phyloP scores from a whole-genome alignment of 2,888 invertebrate genomes.

The Catocala fraxini region DNA sequence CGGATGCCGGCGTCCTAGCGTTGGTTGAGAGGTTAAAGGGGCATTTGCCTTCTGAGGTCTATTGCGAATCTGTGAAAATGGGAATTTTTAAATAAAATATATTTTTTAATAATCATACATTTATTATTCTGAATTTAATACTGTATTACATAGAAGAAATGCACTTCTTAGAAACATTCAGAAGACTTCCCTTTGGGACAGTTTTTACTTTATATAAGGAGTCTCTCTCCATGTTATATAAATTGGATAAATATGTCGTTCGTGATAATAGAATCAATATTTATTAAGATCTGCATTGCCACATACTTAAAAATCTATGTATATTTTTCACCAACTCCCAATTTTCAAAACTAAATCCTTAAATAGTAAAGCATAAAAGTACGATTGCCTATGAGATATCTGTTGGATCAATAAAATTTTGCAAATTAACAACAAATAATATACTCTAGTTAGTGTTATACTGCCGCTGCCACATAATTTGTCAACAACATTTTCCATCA shows the following conservation, averaged over 20 bases:
- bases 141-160: conserved; percentile 97
- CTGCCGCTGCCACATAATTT: conserved; percentile 85
- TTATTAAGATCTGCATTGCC: conserved; percentile 87
- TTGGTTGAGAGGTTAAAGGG: too few relatives aligned
- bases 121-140: conserved; percentile 92
- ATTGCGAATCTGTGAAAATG: too few relatives aligned
- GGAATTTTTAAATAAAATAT: not conserved
- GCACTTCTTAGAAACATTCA: conserved; percentile 96
- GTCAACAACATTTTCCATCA: conserved; percentile 86
- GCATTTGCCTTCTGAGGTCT: too few relatives aligned
- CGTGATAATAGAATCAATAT: conserved; percentile 77
- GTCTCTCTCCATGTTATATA: conserved; percentile 76
- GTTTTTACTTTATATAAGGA: conserved; percentile 66
- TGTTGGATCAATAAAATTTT: conserved; percentile 85
- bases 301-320: conserved; percentile 87
- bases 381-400: conserved; percentile 79
- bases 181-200: conserved; percentile 91
- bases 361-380: conserved; percentile 80
- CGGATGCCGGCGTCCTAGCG: too few relatives aligned
- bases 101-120: conserved; percentile 74
- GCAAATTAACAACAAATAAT: conserved; percentile 85
- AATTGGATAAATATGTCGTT: conserved; percentile 81
- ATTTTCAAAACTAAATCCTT: conserved; percentile 79
- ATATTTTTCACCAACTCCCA: conserved; percentile 84
- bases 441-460: conserved; percentile 74